Evolutionary conservation across 2,888 invertebrate genomes (phyloP).

Genomic region (Tenthredo scrophulariae): DNA sequence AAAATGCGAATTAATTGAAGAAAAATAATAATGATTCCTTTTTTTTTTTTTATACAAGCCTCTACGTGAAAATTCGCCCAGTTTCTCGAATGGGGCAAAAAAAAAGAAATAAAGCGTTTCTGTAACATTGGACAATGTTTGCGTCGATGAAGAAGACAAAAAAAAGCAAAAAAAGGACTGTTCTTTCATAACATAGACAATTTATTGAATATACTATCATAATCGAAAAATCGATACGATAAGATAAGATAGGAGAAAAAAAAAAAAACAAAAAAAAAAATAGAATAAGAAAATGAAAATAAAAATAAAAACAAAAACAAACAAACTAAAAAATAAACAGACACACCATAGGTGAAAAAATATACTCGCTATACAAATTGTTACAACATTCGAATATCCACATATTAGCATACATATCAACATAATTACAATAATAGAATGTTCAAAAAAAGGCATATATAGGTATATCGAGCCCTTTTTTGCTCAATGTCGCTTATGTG

Average conservation of each 20-base stretch:
- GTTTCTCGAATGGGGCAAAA: too few relatives aligned
- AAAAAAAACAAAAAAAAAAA: not conserved
- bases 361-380: not conserved
- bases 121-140: too few relatives aligned
- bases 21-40: not conserved
- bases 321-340: not conserved
- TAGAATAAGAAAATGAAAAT: too few relatives aligned
- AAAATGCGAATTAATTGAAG: not conserved
- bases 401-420: not conserved
- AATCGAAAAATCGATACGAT: not conserved
- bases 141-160: too few relatives aligned
- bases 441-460: not conserved
- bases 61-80: too few relatives aligned
- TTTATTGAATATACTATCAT: not conserved
- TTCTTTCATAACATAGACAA: not conserved
- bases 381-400: not conserved
- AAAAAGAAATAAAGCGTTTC: too few relatives aligned
- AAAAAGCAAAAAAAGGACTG: not conserved
- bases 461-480: not conserved
- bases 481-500: not conserved
- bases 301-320: not conserved
- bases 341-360: slow-evolving; percentile 26
- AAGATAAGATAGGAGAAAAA: not conserved
- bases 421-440: not conserved
- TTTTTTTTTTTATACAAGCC: too few relatives aligned